Conservation (phyloP, 2,797 vertebrate genomes). For the Characodon lateralis region DNA sequence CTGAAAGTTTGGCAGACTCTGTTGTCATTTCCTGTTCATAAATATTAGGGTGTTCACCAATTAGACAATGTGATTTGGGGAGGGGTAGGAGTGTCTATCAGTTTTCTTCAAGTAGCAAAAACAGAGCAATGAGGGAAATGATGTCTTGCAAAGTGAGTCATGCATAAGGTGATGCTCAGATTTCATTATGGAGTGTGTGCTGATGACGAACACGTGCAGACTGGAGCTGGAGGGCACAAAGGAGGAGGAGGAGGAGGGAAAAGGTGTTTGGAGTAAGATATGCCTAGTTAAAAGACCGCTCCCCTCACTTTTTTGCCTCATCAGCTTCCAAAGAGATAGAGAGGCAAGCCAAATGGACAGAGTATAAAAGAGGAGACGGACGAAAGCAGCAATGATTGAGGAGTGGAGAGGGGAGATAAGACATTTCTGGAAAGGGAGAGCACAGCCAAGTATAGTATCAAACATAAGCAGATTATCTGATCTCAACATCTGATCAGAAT, state of each 20-base stretch:
- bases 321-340: conserved; percentile 65
- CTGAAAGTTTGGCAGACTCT: conserved; percentile 58
- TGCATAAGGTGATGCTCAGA: conserved; percentile 27
- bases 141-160: conserved; percentile 39
- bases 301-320: conserved; percentile 61
- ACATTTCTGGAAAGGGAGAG: conserved; percentile 38
- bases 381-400: conserved; percentile 50
- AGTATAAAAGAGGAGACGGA: conserved; percentile 47
- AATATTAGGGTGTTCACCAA: conserved; percentile 60
- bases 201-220: conserved; percentile 41
- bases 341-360: conserved; percentile 52
- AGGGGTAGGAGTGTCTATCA: conserved; percentile 5
- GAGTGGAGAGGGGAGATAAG: conserved; percentile 45
- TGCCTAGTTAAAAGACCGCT: conserved; percentile 63
- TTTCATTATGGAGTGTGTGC: conserved; percentile 24
- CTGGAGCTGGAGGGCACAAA: conserved; percentile 54
- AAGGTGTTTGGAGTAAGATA: conserved; percentile 69
- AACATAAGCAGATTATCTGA: conserved; percentile 55
- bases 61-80: conserved; percentile 26
- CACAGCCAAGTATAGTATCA: conserved; percentile 26
- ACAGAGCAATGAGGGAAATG: conserved; percentile 21
- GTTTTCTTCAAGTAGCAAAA: conserved; percentile 12
- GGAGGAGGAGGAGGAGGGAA: conserved; percentile 29
- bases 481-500: conserved; percentile 45
- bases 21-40: conserved; percentile 49